phyloP scores from a whole-genome alignment of 2,888 invertebrate species.

The Stenotaenia linearis region DNA sequence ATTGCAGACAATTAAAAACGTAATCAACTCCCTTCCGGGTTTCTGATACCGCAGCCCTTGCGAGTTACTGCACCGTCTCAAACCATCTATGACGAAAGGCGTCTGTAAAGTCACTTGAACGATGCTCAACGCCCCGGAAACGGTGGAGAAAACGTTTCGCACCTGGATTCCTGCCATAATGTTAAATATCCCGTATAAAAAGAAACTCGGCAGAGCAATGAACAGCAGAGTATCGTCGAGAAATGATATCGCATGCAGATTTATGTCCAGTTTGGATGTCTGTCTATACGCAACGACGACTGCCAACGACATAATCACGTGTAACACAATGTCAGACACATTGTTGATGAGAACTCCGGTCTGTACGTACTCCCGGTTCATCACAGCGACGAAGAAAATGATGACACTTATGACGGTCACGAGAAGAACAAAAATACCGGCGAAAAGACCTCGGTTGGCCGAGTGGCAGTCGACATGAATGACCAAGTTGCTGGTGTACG shows the following conservation, averaged over 20 bases:
- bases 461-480: conserved; percentile 70
- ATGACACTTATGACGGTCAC: conserved; percentile 57
- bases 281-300: conserved; percentile 59
- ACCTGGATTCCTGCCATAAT: conserved; percentile 60
- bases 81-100: conserved; percentile 64
- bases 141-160: conserved; percentile 52
- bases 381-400: conserved; percentile 56
- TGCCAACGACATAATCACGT: conserved; percentile 56
- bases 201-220: conserved; percentile 66
- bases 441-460: conserved; percentile 67
- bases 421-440: conserved; percentile 59
- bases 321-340: conserved; percentile 54
- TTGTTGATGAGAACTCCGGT: conserved; percentile 40
- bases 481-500: conserved; percentile 48
- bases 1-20: conserved; percentile 68
- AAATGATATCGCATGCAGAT: conserved; percentile 58
- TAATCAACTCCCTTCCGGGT: conserved; percentile 68
- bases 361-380: conserved; percentile 48
- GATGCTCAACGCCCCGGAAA: conserved; percentile 53
- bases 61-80: conserved; percentile 66
- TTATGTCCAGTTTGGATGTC: conserved; percentile 60
- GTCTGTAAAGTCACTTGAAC: conserved; percentile 67
- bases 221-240: conserved; percentile 66
- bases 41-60: conserved; percentile 59
- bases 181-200: conserved; percentile 63